Evolutionary conservation across 2,888 invertebrate genomes (phyloP).

Genomic region (Papilio elwesi): DNA sequence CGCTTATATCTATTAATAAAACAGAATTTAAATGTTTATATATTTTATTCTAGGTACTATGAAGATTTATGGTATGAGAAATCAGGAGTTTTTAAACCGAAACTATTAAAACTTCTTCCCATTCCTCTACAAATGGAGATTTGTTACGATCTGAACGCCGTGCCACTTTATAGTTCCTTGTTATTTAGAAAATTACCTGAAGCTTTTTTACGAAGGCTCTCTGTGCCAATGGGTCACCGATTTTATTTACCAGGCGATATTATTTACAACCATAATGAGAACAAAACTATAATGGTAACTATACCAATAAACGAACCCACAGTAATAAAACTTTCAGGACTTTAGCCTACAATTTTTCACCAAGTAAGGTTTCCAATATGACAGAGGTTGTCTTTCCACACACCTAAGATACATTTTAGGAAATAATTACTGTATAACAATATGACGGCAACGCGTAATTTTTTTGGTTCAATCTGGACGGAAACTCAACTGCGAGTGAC

Average conservation of each 20-base stretch:
- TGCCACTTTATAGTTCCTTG: slow-evolving; percentile 77
- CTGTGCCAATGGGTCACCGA: slow-evolving; percentile 79
- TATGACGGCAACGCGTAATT: too few relatives aligned
- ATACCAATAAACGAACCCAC: background rate
- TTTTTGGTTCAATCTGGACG: too few relatives aligned
- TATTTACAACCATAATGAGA: slow-evolving; percentile 78
- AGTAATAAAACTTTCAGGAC: too few relatives aligned
- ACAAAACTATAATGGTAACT: slow-evolving; percentile 81
- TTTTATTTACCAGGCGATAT: slow-evolving; percentile 81
- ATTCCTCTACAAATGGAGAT: slow-evolving; percentile 81
- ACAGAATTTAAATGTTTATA: background rate
- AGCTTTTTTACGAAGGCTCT: slow-evolving; percentile 79
- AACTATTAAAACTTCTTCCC: slow-evolving; percentile 71
- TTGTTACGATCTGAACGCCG: slow-evolving; percentile 79
- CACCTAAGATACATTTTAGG: too few relatives aligned
- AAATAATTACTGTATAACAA: too few relatives aligned
- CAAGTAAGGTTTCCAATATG: too few relatives aligned
- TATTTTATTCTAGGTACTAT: slow-evolving; percentile 72
- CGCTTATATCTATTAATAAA: background rate
- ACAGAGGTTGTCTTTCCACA: too few relatives aligned
- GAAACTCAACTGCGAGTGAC: too few relatives aligned
- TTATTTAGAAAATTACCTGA: slow-evolving; percentile 81
- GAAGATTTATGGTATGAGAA: slow-evolving; percentile 82
- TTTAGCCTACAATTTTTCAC: too few relatives aligned
- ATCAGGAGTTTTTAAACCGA: slow-evolving; percentile 77